A percentile compares a stretch with the other conserved stretches of the same genome.
Conservation (phyloP, 2,888 invertebrate genomes). For the Bugulina stolonifera region DNA sequence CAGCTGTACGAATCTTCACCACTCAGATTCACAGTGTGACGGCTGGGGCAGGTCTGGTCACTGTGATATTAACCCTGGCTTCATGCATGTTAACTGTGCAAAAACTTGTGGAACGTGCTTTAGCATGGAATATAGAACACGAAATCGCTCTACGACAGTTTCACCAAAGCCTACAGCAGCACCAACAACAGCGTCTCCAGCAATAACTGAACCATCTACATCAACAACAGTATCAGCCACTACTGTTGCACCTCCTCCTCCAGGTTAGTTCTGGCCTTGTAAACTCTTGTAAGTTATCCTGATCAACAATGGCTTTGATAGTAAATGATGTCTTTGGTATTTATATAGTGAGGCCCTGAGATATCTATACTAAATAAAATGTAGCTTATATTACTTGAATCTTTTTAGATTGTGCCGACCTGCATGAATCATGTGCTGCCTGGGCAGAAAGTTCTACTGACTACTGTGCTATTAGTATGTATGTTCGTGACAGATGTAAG, state of each 20-base stretch:
- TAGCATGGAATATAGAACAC: background rate
- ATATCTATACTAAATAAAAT: too few relatives aligned
- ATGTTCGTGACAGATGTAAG: constrained; percentile 10
- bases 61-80: constrained; percentile 24
- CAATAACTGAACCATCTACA: background rate
- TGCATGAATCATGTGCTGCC: constrained; percentile 31
- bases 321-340: too few relatives aligned
- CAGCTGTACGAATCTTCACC: background rate
- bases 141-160: too few relatives aligned
- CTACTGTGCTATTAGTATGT: background rate
- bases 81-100: constrained; percentile 23
- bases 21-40: constrained; percentile 3
- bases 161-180: too few relatives aligned
- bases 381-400: too few relatives aligned
- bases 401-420: constrained; percentile 33
- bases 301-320: too few relatives aligned
- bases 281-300: too few relatives aligned
- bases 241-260: background rate
- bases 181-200: too few relatives aligned
- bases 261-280: constrained; percentile 10
- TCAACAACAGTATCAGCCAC: background rate
- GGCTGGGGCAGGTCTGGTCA: constrained; percentile 18
- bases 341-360: too few relatives aligned
- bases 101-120: constrained; percentile 17
- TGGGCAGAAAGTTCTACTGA: constrained; percentile 31